Evolutionary conservation across 2,888 invertebrate species (phyloP).

Genomic region (Hypercompe scribonia): DNA sequence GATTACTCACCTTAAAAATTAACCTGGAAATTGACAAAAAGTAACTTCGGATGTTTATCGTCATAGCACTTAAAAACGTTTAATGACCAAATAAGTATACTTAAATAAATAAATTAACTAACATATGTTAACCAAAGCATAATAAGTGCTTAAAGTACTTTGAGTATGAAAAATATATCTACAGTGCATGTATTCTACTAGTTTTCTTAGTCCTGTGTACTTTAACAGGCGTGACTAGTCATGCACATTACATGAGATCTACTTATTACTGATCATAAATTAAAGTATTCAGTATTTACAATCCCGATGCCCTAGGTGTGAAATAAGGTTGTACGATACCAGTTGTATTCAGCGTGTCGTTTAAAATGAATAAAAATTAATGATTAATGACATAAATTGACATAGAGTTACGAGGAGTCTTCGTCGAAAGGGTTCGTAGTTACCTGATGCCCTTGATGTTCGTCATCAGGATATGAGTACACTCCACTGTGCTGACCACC

Average conservation of each 20-base stretch:
- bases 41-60: no score
- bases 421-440: constrained; percentile 81
- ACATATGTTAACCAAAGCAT: not conserved
- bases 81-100: no score
- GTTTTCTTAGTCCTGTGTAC: not conserved
- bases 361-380: constrained; percentile 60
- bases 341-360: constrained; percentile 61
- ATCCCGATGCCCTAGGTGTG: constrained; percentile 66
- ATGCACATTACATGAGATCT: constrained; percentile 56
- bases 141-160: not conserved
- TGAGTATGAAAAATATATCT: not conserved
- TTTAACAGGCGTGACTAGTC: not conserved
- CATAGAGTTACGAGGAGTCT: constrained; percentile 61
- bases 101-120: not conserved
- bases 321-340: constrained; percentile 62
- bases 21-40: no score
- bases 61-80: no score
- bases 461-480: constrained; percentile 79
- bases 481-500: constrained; percentile 64
- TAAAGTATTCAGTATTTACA: constrained; percentile 54
- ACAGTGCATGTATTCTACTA: not conserved
- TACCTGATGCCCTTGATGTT: constrained; percentile 68
- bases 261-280: constrained; percentile 45
- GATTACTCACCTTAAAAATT: no score
- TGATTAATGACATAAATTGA: constrained; percentile 30